phyloP scores from a whole-genome alignment of 1,140 invertebrate species.

The Saccostrea echinata region DNA sequence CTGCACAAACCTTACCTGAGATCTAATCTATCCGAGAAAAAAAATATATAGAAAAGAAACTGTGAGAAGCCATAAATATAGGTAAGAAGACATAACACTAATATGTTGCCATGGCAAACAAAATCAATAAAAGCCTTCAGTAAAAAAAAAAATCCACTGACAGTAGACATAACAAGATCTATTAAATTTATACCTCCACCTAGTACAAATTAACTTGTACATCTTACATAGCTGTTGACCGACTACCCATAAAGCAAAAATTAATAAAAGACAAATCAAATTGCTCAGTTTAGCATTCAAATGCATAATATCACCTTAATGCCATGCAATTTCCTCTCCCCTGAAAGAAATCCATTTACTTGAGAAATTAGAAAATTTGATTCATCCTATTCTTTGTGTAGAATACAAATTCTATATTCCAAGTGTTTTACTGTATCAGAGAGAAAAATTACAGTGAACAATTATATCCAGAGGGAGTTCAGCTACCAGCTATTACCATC shows the following conservation, averaged over 20 bases:
- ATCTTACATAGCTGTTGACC: background rate
- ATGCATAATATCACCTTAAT: background rate
- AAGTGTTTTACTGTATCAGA: background rate
- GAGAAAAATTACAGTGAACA: background rate
- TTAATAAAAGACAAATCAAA: too few relatives aligned
- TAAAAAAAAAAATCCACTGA: background rate
- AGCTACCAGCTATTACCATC: background rate
- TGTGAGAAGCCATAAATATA: background rate
- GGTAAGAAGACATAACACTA: background rate
- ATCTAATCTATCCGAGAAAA: background rate
- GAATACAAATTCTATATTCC: background rate
- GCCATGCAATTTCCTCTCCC: constrained; percentile 17
- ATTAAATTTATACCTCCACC: background rate
- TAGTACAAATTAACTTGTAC: background rate
- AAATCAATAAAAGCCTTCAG: background rate
- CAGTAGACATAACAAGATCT: background rate
- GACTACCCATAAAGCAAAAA: background rate
- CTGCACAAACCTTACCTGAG: background rate
- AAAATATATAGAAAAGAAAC: background rate
- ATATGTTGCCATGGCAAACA: constrained; percentile 11
- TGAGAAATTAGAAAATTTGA: background rate
- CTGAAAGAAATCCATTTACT: background rate
- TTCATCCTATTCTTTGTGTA: background rate
- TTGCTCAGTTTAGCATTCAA: background rate
- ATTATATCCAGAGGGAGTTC: background rate